These are phyloP conservation scores for Achroia grisella DNA, from an alignment of 1,140 invertebrate genomes.

Conservation along the genomic window DNA sequence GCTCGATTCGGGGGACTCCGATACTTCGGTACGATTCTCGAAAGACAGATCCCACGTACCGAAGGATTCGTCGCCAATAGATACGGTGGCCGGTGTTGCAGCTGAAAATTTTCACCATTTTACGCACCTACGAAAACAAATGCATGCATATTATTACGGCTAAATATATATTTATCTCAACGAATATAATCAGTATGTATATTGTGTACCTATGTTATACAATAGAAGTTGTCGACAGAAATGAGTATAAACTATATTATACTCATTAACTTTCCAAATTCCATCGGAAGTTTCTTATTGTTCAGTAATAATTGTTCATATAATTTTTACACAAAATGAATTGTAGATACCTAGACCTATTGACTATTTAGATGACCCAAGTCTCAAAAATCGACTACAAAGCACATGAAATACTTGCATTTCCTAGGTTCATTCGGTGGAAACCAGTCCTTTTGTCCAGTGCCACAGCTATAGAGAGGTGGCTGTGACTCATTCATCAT, in stretches of 20 bases:
- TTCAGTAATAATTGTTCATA: too few relatives aligned
- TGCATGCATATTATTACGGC: not conserved
- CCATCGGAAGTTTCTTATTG: too few relatives aligned
- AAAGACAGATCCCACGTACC: constrained; percentile 33
- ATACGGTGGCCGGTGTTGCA: constrained; percentile 30
- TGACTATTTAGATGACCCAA: too few relatives aligned
- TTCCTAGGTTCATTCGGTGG: constrained; percentile 45
- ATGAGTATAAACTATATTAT: too few relatives aligned
- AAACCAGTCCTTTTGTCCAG: constrained; percentile 40
- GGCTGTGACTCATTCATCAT: constrained; percentile 48
- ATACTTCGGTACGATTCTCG: constrained; percentile 41
- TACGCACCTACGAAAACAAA: constrained; percentile 53
- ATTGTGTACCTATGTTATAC: too few relatives aligned
- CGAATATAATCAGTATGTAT: too few relatives aligned
- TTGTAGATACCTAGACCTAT: too few relatives aligned
- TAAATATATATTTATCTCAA: too few relatives aligned
- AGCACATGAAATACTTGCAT: constrained; percentile 35
- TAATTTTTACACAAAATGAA: too few relatives aligned
- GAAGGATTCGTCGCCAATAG: constrained; percentile 23
- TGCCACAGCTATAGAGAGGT: constrained; percentile 41
- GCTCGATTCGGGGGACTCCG: constrained; percentile 25
- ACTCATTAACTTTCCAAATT: too few relatives aligned
- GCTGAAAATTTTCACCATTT: constrained; percentile 60
- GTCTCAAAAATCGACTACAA: not conserved
- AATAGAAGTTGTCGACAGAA: too few relatives aligned